These are phyloP conservation scores for Peromyscus melanophrys DNA, from an alignment of 2,797 vertebrate species.

Conservation along the genomic window DNA sequence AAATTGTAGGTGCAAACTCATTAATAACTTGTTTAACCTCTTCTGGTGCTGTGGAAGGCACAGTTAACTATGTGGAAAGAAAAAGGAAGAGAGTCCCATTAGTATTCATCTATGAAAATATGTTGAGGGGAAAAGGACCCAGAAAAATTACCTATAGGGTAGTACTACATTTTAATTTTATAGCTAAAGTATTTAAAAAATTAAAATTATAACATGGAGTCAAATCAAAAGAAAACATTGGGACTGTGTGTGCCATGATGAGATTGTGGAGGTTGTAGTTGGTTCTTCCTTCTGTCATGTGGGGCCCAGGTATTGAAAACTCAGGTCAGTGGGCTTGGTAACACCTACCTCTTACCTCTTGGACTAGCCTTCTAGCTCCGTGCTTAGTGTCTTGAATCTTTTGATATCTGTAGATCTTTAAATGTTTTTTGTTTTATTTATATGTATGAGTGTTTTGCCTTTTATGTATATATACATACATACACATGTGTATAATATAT, in stretches of 20 bases:
- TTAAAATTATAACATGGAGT: not conserved
- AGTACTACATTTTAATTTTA: conserved; percentile 29
- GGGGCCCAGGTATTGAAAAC: not conserved
- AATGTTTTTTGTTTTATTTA: not conserved
- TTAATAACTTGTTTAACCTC: not conserved
- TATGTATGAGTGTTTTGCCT: not conserved
- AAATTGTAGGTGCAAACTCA: not conserved
- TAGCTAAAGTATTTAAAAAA: not conserved
- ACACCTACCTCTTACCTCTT: not conserved
- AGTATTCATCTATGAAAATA: not conserved
- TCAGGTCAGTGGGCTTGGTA: not conserved
- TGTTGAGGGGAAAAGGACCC: not conserved
- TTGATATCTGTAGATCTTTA: not conserved
- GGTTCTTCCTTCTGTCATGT: not conserved
- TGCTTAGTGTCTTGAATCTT: not conserved
- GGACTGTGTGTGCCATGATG: not conserved
- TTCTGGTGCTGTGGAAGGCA: not conserved
- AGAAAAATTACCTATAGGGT: not conserved
- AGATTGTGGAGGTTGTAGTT: not conserved
- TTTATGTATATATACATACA: not conserved
- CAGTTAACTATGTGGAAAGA: not conserved
- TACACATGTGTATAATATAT: too few relatives aligned
- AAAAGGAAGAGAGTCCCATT: not conserved
- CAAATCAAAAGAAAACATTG: not conserved
- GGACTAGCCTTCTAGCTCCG: not conserved